Base-by-base conservation (phyloP, 2,888 invertebrate species). In the Cynaeus angustus region DNA sequence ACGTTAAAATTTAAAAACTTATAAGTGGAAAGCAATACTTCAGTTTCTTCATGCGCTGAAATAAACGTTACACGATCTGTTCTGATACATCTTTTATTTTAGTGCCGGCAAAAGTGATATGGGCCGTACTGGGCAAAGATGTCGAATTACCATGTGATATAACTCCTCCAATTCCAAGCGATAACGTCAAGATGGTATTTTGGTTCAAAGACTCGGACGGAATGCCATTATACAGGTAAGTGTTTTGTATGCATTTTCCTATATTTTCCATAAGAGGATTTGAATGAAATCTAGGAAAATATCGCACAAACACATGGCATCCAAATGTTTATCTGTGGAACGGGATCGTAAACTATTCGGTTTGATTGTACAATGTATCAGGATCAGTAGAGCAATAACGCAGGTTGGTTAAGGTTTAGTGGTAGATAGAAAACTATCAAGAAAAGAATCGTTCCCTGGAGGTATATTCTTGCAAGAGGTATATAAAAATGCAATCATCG, bases 181-280 rank as follows among this genome's bases (percentile, higher is more conserved):
- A 94, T 77, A 87, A 88, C 64, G 92, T 95, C 48, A 94, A 91
- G 80, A 91, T 96, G 91, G 91, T 95, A 79, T 90, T 96, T 71
- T 96, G 96, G 96, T 96, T 95, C 88, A 95, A 95, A 84, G 95
- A 95, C 82, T 88, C 90, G 53, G 91, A 90, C 56, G 91, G 94
- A 68, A 94, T 95, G 88, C 95, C 96, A 8, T 88, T 96, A 66
- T 96, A 95, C 86, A 95, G 94, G 95, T 95, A 84, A 88, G 61
- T 50, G 28, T 30, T 41, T 46, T 33, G 30, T 13, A 8, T 1
- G 33, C 45, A 46, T 16, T 38, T 43, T 16, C 33, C 59, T 8
- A 50, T 61, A 61, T 50, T 61, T 50, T 16, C 16, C 16, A 8
- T 13, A 26, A 59, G 45, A 59, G 59, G 59, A 61, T 61, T 59